Base-by-base conservation (phyloP, 2,113 vertebrate genomes). In the Rousettus leschenaultii region DNA sequence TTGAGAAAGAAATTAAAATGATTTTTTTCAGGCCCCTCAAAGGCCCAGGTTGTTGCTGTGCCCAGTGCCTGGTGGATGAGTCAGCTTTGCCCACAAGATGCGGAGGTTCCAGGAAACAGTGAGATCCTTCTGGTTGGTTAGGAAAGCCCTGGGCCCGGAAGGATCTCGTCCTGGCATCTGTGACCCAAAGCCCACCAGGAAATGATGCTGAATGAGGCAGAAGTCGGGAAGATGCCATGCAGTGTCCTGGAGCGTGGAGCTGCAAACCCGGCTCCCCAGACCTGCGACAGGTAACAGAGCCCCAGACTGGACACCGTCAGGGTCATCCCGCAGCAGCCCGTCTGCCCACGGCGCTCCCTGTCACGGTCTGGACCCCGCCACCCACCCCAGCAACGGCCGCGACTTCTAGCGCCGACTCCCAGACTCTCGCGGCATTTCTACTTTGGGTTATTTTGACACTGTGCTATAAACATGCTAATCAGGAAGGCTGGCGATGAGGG, bases 251-350 rank as follows among this genome's bases (percentile, higher is more conserved):
- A 19, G 26, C 19, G n/a, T 53, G 74, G 2, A 40, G 15, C 68
- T 57, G 5, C 51, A 1, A 6, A 33, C 43, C 43, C 53, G 24
- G 12, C 7, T 21, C 13, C 84, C 45, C 3, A 1, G 43, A 57
- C 6, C 8, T 11, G 0, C 7, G 40, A 38, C 51, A 19, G 35
- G 51, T 6, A 15, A 12, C 57, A 43, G 30, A 18, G 21, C 6
- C 35, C 2, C 14, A 4, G 43, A 9, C 43, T 3, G 2, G 63
- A 45, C 73, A 30, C 48, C 0, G 0, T 35, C 53, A 3, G 22
- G 15, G 87, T 59, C 33, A 40, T 24, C 45, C 6, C 6, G 33
- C 55, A 26, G 40, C 6, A 7, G 19, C 53, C 7, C 0, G 4
- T 22, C 83, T 3, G 43, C 24, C 35, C 7, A 0, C 14, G 0